Evolutionary conservation across 2,113 vertebrate species (phyloP).

Genomic region (Brachypodius melanocephalos): DNA sequence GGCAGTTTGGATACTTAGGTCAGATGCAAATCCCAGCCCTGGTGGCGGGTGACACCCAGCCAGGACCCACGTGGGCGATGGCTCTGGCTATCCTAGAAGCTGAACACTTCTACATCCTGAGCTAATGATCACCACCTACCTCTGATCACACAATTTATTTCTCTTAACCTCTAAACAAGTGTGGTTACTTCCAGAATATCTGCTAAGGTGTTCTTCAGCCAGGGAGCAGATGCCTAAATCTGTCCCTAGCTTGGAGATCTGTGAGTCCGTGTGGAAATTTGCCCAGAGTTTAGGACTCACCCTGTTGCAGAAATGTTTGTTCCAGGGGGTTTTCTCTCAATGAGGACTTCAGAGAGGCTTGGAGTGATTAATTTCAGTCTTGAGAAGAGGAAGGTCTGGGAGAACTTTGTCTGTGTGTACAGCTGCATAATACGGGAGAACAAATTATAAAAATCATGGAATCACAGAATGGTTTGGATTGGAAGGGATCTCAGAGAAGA

Average conservation of each 20-base stretch:
- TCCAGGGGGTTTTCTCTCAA: background rate
- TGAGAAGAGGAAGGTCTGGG: background rate
- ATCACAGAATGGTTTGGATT: accelerated
- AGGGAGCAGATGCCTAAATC: background rate
- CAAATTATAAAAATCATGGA: background rate
- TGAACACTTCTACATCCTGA: accelerated
- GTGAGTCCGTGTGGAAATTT: background rate
- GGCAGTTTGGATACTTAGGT: background rate
- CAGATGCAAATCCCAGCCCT: background rate
- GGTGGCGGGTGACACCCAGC: background rate
- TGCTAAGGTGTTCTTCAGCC: background rate
- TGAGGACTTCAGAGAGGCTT: background rate
- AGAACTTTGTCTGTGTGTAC: background rate
- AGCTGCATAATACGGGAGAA: background rate
- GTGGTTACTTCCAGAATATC: background rate
- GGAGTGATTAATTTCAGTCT: background rate
- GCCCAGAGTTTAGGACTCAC: background rate
- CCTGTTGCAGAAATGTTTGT: background rate
- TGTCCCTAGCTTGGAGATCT: background rate
- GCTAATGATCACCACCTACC: background rate
- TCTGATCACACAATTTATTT: background rate
- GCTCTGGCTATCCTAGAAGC: background rate
- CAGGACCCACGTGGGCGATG: accelerated
- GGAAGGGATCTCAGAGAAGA: background rate
- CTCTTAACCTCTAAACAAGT: background rate